phyloP scores from a whole-genome alignment of 2,113 vertebrate species.

The Platysteira castanea region DNA sequence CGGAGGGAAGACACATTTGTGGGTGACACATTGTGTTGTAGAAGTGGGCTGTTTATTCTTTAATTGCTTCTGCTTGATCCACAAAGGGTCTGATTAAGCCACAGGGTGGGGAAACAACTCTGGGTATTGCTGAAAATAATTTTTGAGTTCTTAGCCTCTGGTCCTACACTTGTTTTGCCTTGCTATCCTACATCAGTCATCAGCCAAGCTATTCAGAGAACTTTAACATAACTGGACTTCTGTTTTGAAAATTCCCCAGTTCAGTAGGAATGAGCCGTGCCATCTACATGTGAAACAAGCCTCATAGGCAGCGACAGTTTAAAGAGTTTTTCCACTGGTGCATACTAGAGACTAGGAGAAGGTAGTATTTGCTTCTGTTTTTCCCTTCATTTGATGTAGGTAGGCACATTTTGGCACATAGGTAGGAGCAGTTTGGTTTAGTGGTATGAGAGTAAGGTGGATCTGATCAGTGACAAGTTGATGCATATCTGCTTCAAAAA shows the following conservation, averaged over 20 bases:
- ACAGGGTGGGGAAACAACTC: background rate
- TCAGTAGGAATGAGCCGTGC: background rate
- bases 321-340: background rate
- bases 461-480: background rate
- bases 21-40: background rate
- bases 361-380: background rate
- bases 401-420: background rate
- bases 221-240: background rate
- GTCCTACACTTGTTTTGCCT: background rate
- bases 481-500: conserved; percentile 14
- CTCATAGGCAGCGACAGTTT: background rate
- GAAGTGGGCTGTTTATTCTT: background rate
- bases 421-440: background rate
- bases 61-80: background rate
- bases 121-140: background rate
- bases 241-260: background rate
- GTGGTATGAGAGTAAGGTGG: background rate
- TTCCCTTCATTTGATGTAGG: background rate
- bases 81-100: background rate
- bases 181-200: background rate
- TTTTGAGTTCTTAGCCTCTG: background rate
- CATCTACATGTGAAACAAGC: background rate
- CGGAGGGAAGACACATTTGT: background rate
- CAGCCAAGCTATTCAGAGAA: background rate
- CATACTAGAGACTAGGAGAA: background rate